Base-by-base conservation (phyloP, 2,113 vertebrate species). In the Poecile atricapillus region DNA sequence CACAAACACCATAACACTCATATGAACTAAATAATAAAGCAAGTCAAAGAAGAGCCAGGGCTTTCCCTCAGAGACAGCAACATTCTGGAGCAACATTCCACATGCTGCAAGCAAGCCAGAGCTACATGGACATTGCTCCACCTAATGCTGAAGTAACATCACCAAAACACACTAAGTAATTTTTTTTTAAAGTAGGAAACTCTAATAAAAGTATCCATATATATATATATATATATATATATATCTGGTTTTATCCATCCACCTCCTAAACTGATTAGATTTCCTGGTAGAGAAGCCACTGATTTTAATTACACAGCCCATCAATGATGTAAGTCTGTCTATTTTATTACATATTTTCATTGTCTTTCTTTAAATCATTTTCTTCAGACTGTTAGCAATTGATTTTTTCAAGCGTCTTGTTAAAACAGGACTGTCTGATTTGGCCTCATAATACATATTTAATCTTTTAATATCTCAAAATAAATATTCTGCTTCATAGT, bases 401-500 rank as follows among this genome's bases (percentile, higher is more conserved):
- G 11, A 33, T 68, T 33, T 92, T 81, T 78, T 68, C 17, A 89
- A 82, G n/a, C 27, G 31, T 35, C 65, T 62, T 84, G 18, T 79
- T 89, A 69, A 96, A 91, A 95, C 50, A 68, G 15, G 43, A 53
- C 24, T 80, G 4, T 24, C 89, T 47, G 37, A 70, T 77, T 69
- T 70, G 64, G 76, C 80, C 56, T 55, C 14, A 83, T 87, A 95
- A 88, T 44, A 39, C 55, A 80, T 49, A 83, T 94, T 96, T 93
- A 94, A 47, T 67, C 47, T 31, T 79, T 82, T 79, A 86, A 65
- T 5, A 27, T 80, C 79, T 90, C 87, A 89, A 63, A 94, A 59
- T 47, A 90, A 93, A 79, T 73, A 85, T 89, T 90, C 67, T 84
- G 55, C 37, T 81, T 92, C 39, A 6, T 53, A 87, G 95, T 69